These are phyloP conservation scores for Eupithecia pulchellata DNA, from an alignment of 2,888 invertebrate species.

Conservation along the genomic window DNA sequence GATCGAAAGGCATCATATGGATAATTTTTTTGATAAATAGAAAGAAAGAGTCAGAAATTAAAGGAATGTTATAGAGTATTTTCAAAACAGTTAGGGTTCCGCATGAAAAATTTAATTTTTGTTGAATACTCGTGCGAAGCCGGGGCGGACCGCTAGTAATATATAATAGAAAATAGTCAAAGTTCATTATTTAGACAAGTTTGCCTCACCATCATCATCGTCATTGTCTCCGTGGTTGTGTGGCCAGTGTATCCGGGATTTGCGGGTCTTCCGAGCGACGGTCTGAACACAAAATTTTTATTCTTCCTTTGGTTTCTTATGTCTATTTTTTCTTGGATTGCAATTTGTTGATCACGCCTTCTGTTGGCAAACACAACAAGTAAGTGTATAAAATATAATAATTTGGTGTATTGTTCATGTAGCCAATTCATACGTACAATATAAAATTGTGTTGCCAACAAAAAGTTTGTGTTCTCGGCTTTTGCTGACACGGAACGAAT, in stretches of 20 bases:
- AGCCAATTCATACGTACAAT: slow-evolving; percentile 60
- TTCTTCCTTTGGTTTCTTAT: slow-evolving; percentile 65
- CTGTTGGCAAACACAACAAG: slow-evolving; percentile 75
- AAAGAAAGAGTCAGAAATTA: too few species aligned
- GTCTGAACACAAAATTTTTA: slow-evolving; percentile 77
- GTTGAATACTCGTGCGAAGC: too few species aligned
- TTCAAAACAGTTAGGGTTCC: too few species aligned
- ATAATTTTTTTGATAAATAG: too few species aligned
- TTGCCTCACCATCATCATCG: slow-evolving; percentile 57
- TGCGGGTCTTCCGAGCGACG: slow-evolving; percentile 60
- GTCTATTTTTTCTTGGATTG: slow-evolving; percentile 61
- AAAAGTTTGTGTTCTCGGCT: slow-evolving; percentile 33
- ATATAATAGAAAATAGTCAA: too few species aligned
- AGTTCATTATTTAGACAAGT: neutral
- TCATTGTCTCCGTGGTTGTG: slow-evolving; percentile 50
- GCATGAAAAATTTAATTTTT: too few species aligned
- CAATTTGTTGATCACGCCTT: slow-evolving; percentile 69
- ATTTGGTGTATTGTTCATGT: slow-evolving; percentile 57
- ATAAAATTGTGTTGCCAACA: slow-evolving; percentile 66
- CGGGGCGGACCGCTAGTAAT: too few species aligned
- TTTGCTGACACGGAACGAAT: neutral
- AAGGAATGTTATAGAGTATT: too few species aligned
- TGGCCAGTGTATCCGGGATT: slow-evolving; percentile 53
- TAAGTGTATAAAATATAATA: slow-evolving; percentile 29
- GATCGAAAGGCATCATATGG: too few species aligned